Base-by-base conservation (phyloP, 2,888 invertebrate genomes). In the Hesperia comma region DNA sequence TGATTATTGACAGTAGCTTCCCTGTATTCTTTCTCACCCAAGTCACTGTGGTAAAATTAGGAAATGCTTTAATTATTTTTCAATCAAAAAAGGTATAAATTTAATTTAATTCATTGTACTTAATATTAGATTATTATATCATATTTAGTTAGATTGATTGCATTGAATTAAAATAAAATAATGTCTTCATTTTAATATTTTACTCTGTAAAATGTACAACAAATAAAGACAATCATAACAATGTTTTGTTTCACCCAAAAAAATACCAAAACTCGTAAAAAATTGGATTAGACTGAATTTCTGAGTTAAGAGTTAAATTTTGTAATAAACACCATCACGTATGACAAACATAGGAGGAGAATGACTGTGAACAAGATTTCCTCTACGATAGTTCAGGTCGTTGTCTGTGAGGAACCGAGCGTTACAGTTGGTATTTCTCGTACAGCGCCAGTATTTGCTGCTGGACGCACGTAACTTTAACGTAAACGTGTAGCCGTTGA, bases 371-470 rank as follows among this genome's bases (percentile, higher is more conserved):
- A 58, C 26, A 0, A 68, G 33, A 7, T 69, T 63, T 6, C 32
- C 33, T 33, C 55, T 32, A 15, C n/a, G 32, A 33, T 33, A 32
- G 12, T 33, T 32, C 54, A 40, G 8, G 43, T 26, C 26, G 54
- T 56, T 5, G 21, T 61, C 12, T 67, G 54, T 43, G 6, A 63
- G 69, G 53, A 73, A 72, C 15, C 70, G 55, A 1, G 73, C 72
- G 14, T 41, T 71, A 46, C 75, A 75, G 6, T 41, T 5, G 0
- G 55, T 55, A 40, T 60, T 54, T 5, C 57, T 68, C 0, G 72
- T 74, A 67, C 78, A 78, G 6, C 64, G 40, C 75, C 75, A 77
- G 6, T 21, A n/a, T 6, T 51, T 41, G 0, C 68, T 70, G 6
- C 7, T 63, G 0, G 57, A 67, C 33, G 26, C 53, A 1, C 41